Percentiles rank a stretch among this genome's conserved stretches.
These are phyloP conservation scores for Psittacula echo DNA, from an alignment of 2,797 vertebrate species.

Conservation along the genomic window DNA sequence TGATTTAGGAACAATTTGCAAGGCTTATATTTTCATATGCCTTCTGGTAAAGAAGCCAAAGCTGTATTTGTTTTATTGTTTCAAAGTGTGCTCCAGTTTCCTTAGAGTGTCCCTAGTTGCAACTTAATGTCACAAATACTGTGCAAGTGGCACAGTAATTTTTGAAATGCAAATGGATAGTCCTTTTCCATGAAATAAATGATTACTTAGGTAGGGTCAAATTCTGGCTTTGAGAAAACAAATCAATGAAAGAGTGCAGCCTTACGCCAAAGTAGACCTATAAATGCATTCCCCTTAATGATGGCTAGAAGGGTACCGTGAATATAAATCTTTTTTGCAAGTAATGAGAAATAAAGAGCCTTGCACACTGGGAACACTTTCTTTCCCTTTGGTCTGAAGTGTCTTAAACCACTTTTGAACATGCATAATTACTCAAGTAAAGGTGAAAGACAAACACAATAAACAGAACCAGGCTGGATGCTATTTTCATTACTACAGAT, in stretches of 20 bases:
- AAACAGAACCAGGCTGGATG: not conserved
- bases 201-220: not conserved
- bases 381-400: not conserved
- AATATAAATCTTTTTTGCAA: not conserved
- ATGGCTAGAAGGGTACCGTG: not conserved
- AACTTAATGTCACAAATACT: not conserved
- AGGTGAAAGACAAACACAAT: not conserved
- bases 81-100: not conserved
- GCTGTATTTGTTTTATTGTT: not conserved
- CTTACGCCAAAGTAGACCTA: not conserved
- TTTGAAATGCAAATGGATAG: not conserved
- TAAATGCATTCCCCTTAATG: not conserved
- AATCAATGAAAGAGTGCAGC: not conserved
- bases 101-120: not conserved
- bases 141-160: not conserved
- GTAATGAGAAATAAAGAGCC: not conserved
- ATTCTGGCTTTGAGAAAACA: not conserved
- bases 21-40: not conserved
- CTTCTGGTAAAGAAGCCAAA: conserved; percentile 1
- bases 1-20: not conserved
- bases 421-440: not conserved
- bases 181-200: not conserved
- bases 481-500: not conserved
- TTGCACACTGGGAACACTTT: not conserved
- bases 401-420: not conserved